Base-by-base conservation (phyloP, 2,888 invertebrate genomes). In the Strigamia transsilvanica region DNA sequence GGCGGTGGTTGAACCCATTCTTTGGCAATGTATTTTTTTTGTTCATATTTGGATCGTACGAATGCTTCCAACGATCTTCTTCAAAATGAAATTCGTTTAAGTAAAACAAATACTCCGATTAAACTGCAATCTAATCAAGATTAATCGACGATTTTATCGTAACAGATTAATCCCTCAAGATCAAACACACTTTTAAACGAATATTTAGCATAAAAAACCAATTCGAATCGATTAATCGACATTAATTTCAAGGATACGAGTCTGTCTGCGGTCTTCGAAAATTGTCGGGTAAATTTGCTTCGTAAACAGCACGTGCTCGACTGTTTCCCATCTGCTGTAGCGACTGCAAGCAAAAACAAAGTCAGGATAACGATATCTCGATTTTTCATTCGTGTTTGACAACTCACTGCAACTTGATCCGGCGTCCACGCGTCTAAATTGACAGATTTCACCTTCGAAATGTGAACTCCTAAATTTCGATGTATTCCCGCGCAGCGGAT, bases 401-500 rank as follows among this genome's bases (percentile, higher is more conserved):
- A 51, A 89, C 91, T 89, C 89, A 92, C 92, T 86, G 94, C 95
- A 84, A 98, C 95, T 92, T 99, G 99, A 88, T 99, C 98, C 0
- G 98, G 95, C 10, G 97, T 98, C 99, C 99, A 99, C 61, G 97
- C 92, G 89, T 99, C 99, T 84, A 99, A 91, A 89, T 98, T 99
- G 84, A 99, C 98, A 80, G 98, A 98, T 90, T 98, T 98, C 82
- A 99, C 99, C 89, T 95, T 95, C 84, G 98, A 99, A 89, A 99
- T 98, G 89, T 99, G 99, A 12, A 99, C 98, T 77, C 99, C 99
- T 79, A 99, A 91, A 89, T 99, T 99, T 84, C 99, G 92, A 90
- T 99, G 99, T 87, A 99, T 98, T 27, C 99, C 99, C 15, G 99
- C 99, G 89, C 99, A 99, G 82, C 99, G 92, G 87, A 99, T 99